Base-by-base conservation (phyloP, 92 coral and sea anemone species). In the Epizoanthus scotinus region DNA sequence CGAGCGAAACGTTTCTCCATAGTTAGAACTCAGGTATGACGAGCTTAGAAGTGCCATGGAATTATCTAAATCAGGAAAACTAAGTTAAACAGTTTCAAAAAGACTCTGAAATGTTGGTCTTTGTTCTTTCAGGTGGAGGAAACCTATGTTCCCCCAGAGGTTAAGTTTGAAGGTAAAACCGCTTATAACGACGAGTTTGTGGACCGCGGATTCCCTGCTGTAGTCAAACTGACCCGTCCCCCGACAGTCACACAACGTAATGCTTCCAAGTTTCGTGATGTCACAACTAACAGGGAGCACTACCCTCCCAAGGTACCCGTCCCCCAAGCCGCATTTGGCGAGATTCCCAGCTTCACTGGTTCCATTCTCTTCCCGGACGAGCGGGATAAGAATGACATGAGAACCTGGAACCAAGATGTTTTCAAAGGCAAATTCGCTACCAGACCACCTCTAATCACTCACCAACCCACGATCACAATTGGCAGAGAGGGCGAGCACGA, bases 391-490 rank as follows among this genome's bases (percentile, higher is more conserved):
- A 70, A 78, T 24, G 87, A 90, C 67, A 59, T 89, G 22, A 90
- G 85, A 42, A 95, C 99, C n/a, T 88, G 93, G 88, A 95, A 95
- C 75, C 99, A 95, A 84, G 96, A 91, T 66, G 91, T 90, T 19
- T 95, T 93, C 78, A 91, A 87, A 64, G 99, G 99, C 17, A 95
- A 87, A 63, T 95, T 81, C 75, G 93, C 96, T 21, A 85, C 93
- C 65, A 91, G 92, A 12, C 93, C 98, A 54, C 94, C 91, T 8
- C 40, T 44, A 9, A 26, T 75, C 8, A 79, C 87, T 19, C 94
- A 91, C 58, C 89, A 90, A 34, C 96, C 99, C 5, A 88, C 86
- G 17, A 89, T 95, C 52, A 87, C 84, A 26, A 87, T 95, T 73
- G 99, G 99, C 49, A 85, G 69, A 22, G 98, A 95, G 62, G 99